Base-by-base conservation (phyloP, 2,797 vertebrate genomes). In the Falco columbarius region DNA sequence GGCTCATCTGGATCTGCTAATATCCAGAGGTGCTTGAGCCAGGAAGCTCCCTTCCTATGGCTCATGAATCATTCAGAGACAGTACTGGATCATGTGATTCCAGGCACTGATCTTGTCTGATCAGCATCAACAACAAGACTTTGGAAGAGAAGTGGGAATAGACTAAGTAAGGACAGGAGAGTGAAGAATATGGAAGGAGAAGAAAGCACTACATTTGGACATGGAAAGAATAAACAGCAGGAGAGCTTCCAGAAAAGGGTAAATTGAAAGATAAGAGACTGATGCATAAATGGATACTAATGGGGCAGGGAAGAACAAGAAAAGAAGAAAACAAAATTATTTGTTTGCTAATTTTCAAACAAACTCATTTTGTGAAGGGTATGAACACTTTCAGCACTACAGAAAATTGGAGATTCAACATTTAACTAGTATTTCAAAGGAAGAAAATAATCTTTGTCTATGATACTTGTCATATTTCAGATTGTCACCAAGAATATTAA, bases 61-160 rank as follows among this genome's bases (percentile, higher is more conserved):
- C 24, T 12, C 24, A 15, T 56, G 22, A 49, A 1, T 56, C 1
- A 1, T 52, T 52, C n/a, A 36, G 40, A 61, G 34, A 10, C 29
- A 42, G 16, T n/a, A n/a, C 12, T 32, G 30, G 29, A 12, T 40
- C 1, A 0, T 0, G 0, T 22, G 27, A 26, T 65, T 58, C 8
- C 46, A 89, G 62, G 36, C 12, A 38, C n/a, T 21, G 16, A 4
- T 40, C 67, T 62, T 32, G 22, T 52, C 42, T 40, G 21, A 44
- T 83, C 68, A 79, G 22, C 34, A 40, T 61, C 52, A 58, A 12
- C 9, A 44, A 10, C 3, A 6, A 73, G 12, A 62, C 30, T 75
- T 20, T 3, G 10, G 47, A 52, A 66, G 20, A 87, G 59, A 81
- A 77, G 26, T 22, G 16, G 26, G 13, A 65, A 40, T 9, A 24